phyloP scores from a whole-genome alignment of 2,888 invertebrate species.

The Chrysolina americana region DNA sequence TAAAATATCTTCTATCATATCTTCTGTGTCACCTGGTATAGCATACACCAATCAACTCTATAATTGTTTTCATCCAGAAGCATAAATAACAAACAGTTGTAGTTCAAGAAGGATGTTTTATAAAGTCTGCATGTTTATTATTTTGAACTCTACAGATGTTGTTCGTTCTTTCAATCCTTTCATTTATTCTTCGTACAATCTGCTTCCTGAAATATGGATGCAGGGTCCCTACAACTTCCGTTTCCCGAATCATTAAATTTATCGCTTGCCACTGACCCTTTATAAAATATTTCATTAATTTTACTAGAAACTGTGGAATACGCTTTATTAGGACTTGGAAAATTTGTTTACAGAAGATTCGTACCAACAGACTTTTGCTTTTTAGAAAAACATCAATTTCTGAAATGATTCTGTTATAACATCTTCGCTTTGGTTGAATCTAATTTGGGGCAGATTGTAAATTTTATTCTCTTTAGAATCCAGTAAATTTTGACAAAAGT shows the following conservation, averaged over 20 bases:
- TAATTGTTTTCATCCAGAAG: background rate
- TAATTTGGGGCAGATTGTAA: no score
- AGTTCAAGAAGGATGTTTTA: background rate
- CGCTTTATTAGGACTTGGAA: background rate
- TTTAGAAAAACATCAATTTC: no score
- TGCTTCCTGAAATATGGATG: conserved; percentile 1
- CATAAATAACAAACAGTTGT: background rate
- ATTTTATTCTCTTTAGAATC: no score
- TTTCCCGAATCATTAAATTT: conserved; percentile 4
- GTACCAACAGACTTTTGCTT: no score
- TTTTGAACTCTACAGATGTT: background rate
- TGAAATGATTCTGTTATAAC: no score
- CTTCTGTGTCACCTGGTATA: no score
- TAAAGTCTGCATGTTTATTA: background rate
- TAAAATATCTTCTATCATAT: no score
- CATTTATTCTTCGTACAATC: background rate
- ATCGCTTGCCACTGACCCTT: background rate
- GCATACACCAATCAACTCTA: background rate
- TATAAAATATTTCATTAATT: background rate
- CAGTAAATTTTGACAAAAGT: no score
- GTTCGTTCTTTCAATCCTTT: background rate
- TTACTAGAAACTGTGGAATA: background rate
- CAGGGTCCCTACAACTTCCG: background rate
- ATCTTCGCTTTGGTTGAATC: no score
- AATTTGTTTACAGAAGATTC: background rate